These are phyloP conservation scores for Macropis europaea DNA, from an alignment of 2,888 invertebrate species.

Conservation along the genomic window DNA sequence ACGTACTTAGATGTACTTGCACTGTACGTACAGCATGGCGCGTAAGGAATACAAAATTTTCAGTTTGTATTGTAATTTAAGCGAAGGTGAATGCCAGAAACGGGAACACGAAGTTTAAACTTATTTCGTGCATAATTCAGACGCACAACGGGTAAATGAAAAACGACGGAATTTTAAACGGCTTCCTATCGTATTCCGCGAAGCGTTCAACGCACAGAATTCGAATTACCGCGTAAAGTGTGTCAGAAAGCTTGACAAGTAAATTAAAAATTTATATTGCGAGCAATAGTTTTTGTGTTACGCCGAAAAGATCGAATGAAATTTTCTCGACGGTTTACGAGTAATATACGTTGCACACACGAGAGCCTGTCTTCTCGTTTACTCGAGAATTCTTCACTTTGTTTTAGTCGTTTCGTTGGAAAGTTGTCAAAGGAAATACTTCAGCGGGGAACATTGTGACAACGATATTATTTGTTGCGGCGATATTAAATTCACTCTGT, in stretches of 20 bases:
- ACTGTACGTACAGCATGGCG: too few relatives aligned
- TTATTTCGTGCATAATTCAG: not conserved
- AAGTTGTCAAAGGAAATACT: not conserved
- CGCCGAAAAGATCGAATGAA: too few relatives aligned
- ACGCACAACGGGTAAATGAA: not conserved
- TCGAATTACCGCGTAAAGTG: not conserved
- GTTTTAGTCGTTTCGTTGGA: not conserved
- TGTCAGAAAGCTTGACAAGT: not conserved
- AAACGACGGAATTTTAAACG: not conserved
- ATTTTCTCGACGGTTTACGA: not conserved
- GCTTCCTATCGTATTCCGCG: not conserved
- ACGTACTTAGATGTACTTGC: too few relatives aligned
- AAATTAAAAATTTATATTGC: too few relatives aligned
- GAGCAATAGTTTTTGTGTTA: too few relatives aligned
- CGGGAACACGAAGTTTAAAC: slow-evolving; percentile 8
- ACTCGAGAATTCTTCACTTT: not conserved
- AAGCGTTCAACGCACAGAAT: not conserved
- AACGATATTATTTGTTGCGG: slow-evolving; percentile 11
- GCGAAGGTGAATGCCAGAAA: slow-evolving; percentile 2
- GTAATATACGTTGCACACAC: not conserved
- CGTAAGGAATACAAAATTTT: slow-evolving; percentile 32
- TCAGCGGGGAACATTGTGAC: not conserved
- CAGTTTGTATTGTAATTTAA: slow-evolving; percentile 6
- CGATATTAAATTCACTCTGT: slow-evolving; percentile 24
- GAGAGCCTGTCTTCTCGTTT: not conserved